These are phyloP conservation scores for Acleris literana DNA, from an alignment of 2,888 invertebrate species.

Conservation along the genomic window DNA sequence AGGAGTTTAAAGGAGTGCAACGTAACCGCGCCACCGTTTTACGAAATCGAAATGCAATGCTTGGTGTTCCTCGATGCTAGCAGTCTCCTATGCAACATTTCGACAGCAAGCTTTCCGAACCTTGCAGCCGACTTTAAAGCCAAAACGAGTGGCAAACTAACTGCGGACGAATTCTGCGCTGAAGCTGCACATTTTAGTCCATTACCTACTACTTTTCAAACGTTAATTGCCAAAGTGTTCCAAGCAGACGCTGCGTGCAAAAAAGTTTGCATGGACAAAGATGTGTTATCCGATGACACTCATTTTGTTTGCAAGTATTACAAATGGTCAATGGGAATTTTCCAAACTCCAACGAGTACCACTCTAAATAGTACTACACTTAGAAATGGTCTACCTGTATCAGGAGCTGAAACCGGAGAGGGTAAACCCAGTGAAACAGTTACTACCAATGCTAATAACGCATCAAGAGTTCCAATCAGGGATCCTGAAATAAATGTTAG, in stretches of 20 bases:
- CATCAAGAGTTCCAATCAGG: not conserved
- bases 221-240: constrained; percentile 50
- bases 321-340: constrained; percentile 61
- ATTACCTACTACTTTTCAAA: constrained; percentile 52
- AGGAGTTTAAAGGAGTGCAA: constrained; percentile 49
- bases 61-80: constrained; percentile 73
- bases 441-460: no score
- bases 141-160: constrained; percentile 52
- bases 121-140: constrained; percentile 49
- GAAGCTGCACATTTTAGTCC: constrained; percentile 60
- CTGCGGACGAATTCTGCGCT: constrained; percentile 55
- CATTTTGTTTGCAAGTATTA: constrained; percentile 72
- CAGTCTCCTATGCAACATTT: constrained; percentile 60
- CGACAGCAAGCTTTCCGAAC: constrained; percentile 46
- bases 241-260: constrained; percentile 52
- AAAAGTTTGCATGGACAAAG: constrained; percentile 58
- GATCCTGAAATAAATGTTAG: not conserved
- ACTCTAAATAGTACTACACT: not conserved
- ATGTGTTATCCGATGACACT: constrained; percentile 53
- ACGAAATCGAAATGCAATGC: constrained; percentile 59
- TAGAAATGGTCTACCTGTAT: not conserved
- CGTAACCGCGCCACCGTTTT: constrained; percentile 47
- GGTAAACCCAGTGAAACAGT: not conserved
- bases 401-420: constrained; percentile 22
- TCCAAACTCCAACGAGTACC: constrained; percentile 43